Conservation (phyloP, 2,888 invertebrate genomes). For the Lutraria lutraria region DNA sequence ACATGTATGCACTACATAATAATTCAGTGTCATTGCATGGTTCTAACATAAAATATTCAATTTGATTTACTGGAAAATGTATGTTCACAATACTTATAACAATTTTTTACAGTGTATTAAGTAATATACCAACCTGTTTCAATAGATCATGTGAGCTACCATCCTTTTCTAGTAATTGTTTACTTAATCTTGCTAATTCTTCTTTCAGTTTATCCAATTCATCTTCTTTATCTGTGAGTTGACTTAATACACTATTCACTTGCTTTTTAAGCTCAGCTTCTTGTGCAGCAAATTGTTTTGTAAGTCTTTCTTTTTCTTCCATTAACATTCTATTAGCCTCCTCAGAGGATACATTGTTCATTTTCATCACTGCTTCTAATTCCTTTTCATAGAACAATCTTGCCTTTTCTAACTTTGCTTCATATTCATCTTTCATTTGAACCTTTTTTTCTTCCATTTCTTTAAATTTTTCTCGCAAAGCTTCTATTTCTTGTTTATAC, state of each 20-base stretch:
- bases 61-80: no score
- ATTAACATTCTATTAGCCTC: conserved; percentile 75
- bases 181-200: conserved; percentile 73
- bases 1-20: no score
- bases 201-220: conserved; percentile 75
- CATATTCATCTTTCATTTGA: conserved; percentile 82
- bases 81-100: no score
- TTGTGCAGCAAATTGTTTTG: conserved; percentile 79
- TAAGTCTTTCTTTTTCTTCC: conserved; percentile 81
- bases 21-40: no score
- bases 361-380: conserved; percentile 80
- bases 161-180: conserved; percentile 73
- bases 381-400: conserved; percentile 86
- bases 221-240: conserved; percentile 83
- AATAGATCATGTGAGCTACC: conserved; percentile 71
- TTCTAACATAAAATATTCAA: no score
- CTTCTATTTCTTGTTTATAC: conserved; percentile 77
- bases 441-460: conserved; percentile 76
- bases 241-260: conserved; percentile 81
- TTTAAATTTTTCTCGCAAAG: conserved; percentile 75
- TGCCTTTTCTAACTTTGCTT: conserved; percentile 83
- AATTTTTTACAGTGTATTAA: no score
- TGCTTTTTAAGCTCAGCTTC: conserved; percentile 79
- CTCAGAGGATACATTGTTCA: conserved; percentile 75
- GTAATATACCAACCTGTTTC: conserved; percentile 76